phyloP scores from a whole-genome alignment of 2,888 invertebrate genomes.

The Megastigmus dorsalis region DNA sequence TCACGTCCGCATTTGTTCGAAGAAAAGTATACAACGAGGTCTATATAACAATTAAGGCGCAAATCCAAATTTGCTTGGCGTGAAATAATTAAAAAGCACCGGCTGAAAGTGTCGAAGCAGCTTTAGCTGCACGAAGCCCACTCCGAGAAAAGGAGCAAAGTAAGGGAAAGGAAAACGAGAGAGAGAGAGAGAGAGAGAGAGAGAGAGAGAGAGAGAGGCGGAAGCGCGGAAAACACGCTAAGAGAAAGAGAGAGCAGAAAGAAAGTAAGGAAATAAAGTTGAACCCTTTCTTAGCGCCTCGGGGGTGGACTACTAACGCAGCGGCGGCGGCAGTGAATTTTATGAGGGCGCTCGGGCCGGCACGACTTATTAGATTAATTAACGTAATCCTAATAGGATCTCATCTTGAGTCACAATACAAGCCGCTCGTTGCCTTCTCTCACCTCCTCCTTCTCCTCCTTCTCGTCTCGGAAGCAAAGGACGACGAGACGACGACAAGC shows the following conservation, averaged over 20 bases:
- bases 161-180: neutral
- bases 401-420: slow-evolving; percentile 71
- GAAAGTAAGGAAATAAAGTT: slow-evolving; percentile 40
- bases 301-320: slow-evolving; percentile 27
- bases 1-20: too few relatives aligned
- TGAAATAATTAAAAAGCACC: slow-evolving; percentile 18
- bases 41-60: too few relatives aligned
- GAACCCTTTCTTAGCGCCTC: slow-evolving; percentile 41
- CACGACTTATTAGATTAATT: slow-evolving; percentile 69
- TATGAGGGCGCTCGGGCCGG: slow-evolving; percentile 37
- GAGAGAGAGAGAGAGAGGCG: neutral
- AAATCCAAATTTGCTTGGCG: neutral
- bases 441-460: slow-evolving; percentile 15
- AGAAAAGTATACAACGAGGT: too few relatives aligned
- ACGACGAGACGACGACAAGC: neutral
- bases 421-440: slow-evolving; percentile 62
- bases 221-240: neutral
- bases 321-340: slow-evolving; percentile 32
- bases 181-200: slow-evolving; percentile 30
- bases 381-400: slow-evolving; percentile 72
- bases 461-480: slow-evolving; percentile 19
- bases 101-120: slow-evolving; percentile 13
- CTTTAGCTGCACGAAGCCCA: neutral
- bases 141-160: neutral
- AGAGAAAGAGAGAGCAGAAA: neutral